Base-by-base conservation (phyloP, 2,113 vertebrate species). In the Origma solitaria region DNA sequence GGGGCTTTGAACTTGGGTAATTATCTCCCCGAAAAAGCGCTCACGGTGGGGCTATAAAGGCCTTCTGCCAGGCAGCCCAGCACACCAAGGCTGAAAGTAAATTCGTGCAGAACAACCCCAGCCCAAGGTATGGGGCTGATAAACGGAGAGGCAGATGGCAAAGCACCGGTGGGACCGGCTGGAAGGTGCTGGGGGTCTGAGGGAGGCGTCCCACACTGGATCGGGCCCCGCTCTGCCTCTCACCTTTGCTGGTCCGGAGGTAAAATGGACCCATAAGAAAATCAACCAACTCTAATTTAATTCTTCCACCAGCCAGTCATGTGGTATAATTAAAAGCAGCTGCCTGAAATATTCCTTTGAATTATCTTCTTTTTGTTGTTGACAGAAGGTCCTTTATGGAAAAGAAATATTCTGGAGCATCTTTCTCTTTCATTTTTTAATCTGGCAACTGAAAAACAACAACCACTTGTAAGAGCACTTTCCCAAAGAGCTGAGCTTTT, bases 1-100 rank as follows among this genome's bases (percentile, higher is more conserved):
- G 20, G 73, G 86, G 76, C 95, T 97, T 96, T 97, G 95, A 97
- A 95, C 93, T 94, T 1, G 0, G 81, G 83, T 53, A 94, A 95
- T 96, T 96, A 95, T 96, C 95, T 95, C 78, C 79, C 69, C 11
- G 14, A 85, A 95, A 95, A 95, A 86, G 80, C 1, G 0, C 51
- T 87, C 78, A 71, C 50, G 8, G 88, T 85, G 56, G 82, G 80
- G 79, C 93, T 61, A n/a, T 28, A 60, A 75, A 81, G 88, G 21
- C 22, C 12, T 79, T 95, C 90, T 9, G 8, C 86, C 64, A 62
- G 94, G 66, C 70, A 53, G 82, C 38, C 83, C 53, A 10, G 38
- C 6, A 22, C 76, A 81, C 86, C 72, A 44, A 40, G 81, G 71
- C 73, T 83, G 81, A 88, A 44, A 82, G 91, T 25, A 49, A 76